A percentile compares a stretch with the other conserved stretches of the same genome.
Conservation (phyloP, 2,888 invertebrate species). For the Criorhina ranunculi region DNA sequence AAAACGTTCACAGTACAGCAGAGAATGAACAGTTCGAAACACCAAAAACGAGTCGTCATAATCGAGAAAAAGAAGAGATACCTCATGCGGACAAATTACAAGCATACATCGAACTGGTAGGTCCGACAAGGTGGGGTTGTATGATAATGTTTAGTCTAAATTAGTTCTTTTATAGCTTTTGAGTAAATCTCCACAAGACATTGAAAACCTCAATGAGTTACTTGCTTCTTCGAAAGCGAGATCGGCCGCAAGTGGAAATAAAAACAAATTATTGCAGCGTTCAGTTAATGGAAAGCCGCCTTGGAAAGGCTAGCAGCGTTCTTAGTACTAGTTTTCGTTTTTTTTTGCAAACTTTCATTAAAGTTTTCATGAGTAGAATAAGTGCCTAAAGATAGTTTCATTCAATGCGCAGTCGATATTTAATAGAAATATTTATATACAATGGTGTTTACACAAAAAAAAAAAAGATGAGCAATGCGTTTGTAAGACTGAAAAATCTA, state of each 20-base stretch:
- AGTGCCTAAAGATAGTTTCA: conserved; percentile 23
- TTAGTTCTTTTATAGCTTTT: conserved; percentile 84
- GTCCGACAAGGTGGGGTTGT: conserved; percentile 6
- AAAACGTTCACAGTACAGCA: conserved; percentile 77
- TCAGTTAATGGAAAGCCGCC: conserved; percentile 80
- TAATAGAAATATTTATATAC: conserved; percentile 29
- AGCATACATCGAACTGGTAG: conserved; percentile 83
- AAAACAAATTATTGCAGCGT: conserved; percentile 77
- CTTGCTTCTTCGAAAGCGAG: conserved; percentile 79
- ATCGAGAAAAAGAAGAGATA: conserved; percentile 78
- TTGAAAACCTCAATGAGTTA: conserved; percentile 82
- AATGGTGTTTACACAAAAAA: conserved; percentile 23
- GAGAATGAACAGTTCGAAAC: conserved; percentile 81
- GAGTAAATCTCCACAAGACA: conserved; percentile 85
- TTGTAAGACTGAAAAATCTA: conserved; percentile 62
- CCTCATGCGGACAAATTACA: conserved; percentile 81
- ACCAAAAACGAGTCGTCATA: conserved; percentile 81
- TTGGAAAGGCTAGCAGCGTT: conserved; percentile 79
- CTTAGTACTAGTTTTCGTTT: not conserved
- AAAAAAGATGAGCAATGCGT: not conserved
- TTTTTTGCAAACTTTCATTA: conserved; percentile 22
- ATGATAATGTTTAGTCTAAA: not conserved
- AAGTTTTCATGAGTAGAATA: conserved; percentile 14
- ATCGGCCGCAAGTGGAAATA: conserved; percentile 72
- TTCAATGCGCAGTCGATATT: conserved; percentile 1